These are phyloP conservation scores for Campopleginae sp. DNA, from an alignment of 2,888 invertebrate genomes.

Conservation along the genomic window DNA sequence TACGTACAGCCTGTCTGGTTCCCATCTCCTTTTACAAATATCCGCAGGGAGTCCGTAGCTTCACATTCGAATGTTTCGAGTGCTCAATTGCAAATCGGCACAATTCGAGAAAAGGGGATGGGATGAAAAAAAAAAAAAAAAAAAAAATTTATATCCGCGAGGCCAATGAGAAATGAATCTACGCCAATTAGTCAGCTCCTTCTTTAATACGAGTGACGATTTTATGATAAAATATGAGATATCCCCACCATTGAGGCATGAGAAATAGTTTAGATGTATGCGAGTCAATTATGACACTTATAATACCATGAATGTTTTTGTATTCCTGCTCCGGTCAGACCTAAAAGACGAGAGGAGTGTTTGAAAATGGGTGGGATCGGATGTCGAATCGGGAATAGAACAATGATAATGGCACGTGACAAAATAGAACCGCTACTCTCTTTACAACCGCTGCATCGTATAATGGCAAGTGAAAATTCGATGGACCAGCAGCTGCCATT, in stretches of 20 bases:
- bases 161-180: conserved; percentile 2
- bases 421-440: not conserved
- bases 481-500: not conserved
- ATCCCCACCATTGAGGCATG: not conserved
- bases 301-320: not conserved
- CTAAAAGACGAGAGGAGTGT: not conserved
- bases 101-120: not conserved
- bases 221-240: conserved; percentile 17
- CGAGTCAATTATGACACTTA: not conserved
- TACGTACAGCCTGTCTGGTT: conserved; percentile 32
- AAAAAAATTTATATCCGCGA: conserved; percentile 5
- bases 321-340: not conserved
- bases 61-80: conserved; percentile 32
- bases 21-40: conserved; percentile 17
- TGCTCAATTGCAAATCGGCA: conserved; percentile 34
- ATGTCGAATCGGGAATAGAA: not conserved
- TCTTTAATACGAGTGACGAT: conserved; percentile 16
- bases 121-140: not conserved
- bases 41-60: conserved; percentile 1
- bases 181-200: conserved; percentile 1
- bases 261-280: conserved; percentile 18
- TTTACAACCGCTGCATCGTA: not conserved
- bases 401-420: not conserved
- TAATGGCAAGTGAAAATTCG: not conserved
- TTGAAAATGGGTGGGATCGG: not conserved